These are phyloP conservation scores for Nasonia vitripennis DNA, from an alignment of 1,140 invertebrate genomes.

Conservation along the genomic window DNA sequence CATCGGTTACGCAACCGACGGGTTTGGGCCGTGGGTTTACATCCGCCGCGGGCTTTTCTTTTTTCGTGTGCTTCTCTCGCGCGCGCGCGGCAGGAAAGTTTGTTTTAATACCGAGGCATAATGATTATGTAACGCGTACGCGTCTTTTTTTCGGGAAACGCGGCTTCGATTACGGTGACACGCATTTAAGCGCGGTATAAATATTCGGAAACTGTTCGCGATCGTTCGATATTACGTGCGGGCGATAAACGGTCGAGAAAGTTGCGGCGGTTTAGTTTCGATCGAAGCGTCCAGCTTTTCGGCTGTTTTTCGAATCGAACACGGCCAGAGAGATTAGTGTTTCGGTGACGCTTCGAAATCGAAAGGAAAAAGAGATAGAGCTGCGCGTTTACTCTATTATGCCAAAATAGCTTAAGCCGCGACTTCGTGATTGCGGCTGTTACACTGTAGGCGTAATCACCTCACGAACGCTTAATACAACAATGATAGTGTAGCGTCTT, in stretches of 20 bases:
- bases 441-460: neutral
- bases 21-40: neutral
- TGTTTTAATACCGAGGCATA: neutral
- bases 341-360: neutral
- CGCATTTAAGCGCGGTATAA: neutral
- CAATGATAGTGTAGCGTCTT: constrained; percentile 1
- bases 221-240: too few species aligned
- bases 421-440: neutral
- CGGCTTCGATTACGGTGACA: neutral
- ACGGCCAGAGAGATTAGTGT: too few species aligned
- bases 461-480: constrained; percentile 4
- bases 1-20: neutral
- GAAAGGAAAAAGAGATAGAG: neutral
- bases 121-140: neutral
- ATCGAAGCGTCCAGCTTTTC: too few species aligned
- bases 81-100: neutral
- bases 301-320: too few species aligned
- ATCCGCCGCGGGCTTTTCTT: neutral
- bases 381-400: too few species aligned
- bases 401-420: neutral
- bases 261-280: too few species aligned
- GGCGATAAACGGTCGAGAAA: too few species aligned
- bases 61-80: too few species aligned
- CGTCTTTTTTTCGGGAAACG: neutral
- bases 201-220: neutral